Percentiles rank a stretch among this genome's conserved stretches.
Conservation (phyloP, 2,113 vertebrate species). For the Raja brachyura region DNA sequence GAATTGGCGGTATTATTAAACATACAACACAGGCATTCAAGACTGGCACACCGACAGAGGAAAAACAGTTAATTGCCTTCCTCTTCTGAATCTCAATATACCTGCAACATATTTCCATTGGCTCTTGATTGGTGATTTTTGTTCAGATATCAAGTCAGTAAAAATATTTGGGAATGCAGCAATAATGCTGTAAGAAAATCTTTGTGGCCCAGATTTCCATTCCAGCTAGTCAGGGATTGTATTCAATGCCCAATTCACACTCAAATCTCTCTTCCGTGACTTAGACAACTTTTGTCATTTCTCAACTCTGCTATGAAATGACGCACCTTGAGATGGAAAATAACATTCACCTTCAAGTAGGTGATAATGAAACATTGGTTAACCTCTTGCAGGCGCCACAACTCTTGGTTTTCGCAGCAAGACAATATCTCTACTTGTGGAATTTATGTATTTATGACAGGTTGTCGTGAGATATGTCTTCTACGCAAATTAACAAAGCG, state of each 20-base stretch:
- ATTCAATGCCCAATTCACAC: background rate
- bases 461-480: background rate
- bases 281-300: background rate
- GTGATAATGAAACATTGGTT: background rate
- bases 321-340: background rate
- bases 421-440: background rate
- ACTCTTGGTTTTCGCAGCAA: background rate
- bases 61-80: no score
- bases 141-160: no score
- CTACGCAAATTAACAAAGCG: background rate
- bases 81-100: no score
- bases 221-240: background rate
- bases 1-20: no score
- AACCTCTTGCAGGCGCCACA: background rate
- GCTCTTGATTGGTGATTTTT: no score
- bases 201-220: background rate
- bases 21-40: no score
- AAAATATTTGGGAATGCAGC: no score
- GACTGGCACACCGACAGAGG: no score
- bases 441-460: background rate
- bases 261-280: background rate
- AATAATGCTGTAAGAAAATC: no score
- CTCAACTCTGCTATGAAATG: background rate
- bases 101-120: no score
- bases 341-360: background rate